phyloP scores from a whole-genome alignment of 2,888 invertebrate species.

The Lasioglossum zephyrum region DNA sequence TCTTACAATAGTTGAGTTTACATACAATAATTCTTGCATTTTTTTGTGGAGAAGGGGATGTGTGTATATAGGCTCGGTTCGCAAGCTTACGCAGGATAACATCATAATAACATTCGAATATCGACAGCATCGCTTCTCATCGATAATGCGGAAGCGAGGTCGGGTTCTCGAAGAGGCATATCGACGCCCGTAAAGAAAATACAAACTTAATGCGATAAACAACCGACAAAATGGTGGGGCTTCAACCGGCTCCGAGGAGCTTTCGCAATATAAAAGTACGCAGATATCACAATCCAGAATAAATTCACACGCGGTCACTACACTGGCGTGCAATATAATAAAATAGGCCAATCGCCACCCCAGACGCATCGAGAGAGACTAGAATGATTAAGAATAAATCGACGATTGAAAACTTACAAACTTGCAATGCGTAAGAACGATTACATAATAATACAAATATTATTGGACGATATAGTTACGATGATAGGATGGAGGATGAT shows the following conservation, averaged over 20 bases:
- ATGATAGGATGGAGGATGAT: conserved; percentile 10
- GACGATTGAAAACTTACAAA: conserved; percentile 57
- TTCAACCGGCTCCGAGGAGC: conserved; percentile 66
- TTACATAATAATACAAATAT: conserved; percentile 57
- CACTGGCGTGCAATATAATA: conserved; percentile 13
- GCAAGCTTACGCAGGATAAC: conserved; percentile 24
- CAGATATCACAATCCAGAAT: conserved; percentile 55
- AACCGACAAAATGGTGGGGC: conserved; percentile 76
- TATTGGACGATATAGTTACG: conserved; percentile 41
- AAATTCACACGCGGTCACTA: conserved; percentile 51
- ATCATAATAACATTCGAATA: conserved; percentile 23
- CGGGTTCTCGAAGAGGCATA: conserved; percentile 16
- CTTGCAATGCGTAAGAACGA: conserved; percentile 53
- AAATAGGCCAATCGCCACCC: conserved; percentile 73
- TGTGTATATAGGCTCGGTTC: conserved; percentile 42
- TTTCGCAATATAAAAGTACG: conserved; percentile 29
- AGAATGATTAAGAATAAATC: conserved; percentile 81
- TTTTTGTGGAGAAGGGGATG: conserved; percentile 39
- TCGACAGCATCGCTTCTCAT: conserved; percentile 21
- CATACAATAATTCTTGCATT: conserved; percentile 62
- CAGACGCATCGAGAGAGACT: conserved; percentile 81
- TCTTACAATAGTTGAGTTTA: conserved; percentile 74
- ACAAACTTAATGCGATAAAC: conserved; percentile 76
- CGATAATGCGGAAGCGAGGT: conserved; percentile 34
- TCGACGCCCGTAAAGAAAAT: conserved; percentile 40